Percentiles rank a stretch among this genome's conserved stretches.
phyloP scores from a whole-genome alignment of 2,113 vertebrate genomes.

The Neotoma lepida region DNA sequence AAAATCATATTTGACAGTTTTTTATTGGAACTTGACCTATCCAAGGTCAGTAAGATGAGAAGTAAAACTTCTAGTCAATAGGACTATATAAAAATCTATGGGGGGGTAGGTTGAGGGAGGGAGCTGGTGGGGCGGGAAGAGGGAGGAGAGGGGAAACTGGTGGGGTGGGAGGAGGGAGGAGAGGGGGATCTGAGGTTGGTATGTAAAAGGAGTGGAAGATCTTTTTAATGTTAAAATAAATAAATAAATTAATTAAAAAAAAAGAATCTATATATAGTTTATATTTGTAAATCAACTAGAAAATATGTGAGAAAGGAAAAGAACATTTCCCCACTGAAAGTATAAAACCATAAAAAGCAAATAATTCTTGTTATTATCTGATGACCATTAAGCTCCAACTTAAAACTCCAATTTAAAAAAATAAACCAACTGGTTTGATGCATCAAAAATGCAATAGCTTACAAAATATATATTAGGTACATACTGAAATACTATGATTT shows the following conservation, averaged over 20 bases:
- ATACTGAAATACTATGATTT: constrained; percentile 63
- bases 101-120: no score
- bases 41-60: background rate
- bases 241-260: no score
- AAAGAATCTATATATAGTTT: background rate
- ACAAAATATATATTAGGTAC: constrained; percentile 31
- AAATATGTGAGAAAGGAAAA: constrained; percentile 18
- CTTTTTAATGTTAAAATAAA: no score
- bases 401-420: background rate
- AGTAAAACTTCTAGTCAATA: background rate
- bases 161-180: no score
- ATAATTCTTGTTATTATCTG: background rate
- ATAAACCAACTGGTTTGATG: background rate
- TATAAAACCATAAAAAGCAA: background rate
- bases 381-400: background rate
- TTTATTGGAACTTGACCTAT: constrained; percentile 28
- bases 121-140: no score
- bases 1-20: background rate
- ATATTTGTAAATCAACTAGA: background rate
- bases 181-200: no score
- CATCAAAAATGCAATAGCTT: background rate
- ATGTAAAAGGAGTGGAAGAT: no score
- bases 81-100: background rate
- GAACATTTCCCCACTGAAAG: background rate
- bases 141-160: no score